Evolutionary conservation across 1,140 invertebrate species (phyloP), one percentile per base, ranked within the genome.

Genomic region (Adelges cooleyi): DNA sequence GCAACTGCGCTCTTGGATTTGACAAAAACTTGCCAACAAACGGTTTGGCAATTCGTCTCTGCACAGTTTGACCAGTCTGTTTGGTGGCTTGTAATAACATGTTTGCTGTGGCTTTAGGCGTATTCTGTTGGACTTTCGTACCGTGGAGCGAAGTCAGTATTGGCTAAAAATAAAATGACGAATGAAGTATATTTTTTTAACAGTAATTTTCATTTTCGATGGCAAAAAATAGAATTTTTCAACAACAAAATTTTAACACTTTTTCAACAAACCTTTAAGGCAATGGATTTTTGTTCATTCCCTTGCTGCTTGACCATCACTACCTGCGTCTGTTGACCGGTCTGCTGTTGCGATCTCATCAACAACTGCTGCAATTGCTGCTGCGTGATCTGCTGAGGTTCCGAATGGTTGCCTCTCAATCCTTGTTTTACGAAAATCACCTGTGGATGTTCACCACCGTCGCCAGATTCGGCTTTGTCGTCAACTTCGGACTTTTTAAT

Each of bases 321-420:
- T 65, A 44, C 65, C 59, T 22, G 67, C 18, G 69, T 66, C 71
- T 23, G 66, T 33, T 27, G 68, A 13, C 49, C 69, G 59, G 48
- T 67, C 51, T 66, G 56, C 40, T 70, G 68, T 33, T 71, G 69
- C 53, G 70, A 68, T 36, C 70, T 69, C 25, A 71, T 40, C 11
- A 71, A 51, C 52, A 71, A 65, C 23, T 71, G 68, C 52, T 71
- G 70, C 11, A 71, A 52, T 42, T 71, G 71, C 36, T 71, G 71
- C 36, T 68, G 68, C 17, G 68, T 70, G 27, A 73, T 67, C 40
- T 73, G 72, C 65, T 69, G 68, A 36, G 68, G 8, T 10, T 65
- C 46, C 40, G 66, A 20, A 20, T 59, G 54, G 10, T 29, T 25
- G 29, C 44, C 27, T 48, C 42, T 62, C 20, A 25, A 25, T 46